Evolutionary conservation across 2,888 invertebrate species (phyloP).

Genomic region (Stegophylla sp.): DNA sequence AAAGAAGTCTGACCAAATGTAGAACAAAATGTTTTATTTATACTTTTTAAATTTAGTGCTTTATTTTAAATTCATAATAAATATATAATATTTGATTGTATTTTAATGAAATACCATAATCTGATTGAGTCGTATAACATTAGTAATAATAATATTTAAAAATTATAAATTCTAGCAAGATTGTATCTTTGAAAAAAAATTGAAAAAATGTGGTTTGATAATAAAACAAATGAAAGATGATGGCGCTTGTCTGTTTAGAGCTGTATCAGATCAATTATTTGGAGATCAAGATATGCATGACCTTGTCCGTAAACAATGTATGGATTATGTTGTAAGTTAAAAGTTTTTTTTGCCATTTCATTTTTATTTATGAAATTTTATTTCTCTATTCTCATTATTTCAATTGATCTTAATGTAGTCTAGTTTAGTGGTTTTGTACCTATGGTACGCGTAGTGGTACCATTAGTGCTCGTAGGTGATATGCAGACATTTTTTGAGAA

Average conservation of each 20-base stretch:
- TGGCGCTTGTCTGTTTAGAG: conserved; percentile 86
- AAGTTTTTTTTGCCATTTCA: background rate
- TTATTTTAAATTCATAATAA: too few relatives aligned
- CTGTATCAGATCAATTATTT: conserved; percentile 87
- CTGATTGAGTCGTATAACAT: too few relatives aligned
- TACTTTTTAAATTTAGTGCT: too few relatives aligned
- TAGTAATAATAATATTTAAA: too few relatives aligned
- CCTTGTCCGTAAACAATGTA: conserved; percentile 81
- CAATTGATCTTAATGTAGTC: background rate
- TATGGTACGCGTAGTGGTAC: too few relatives aligned
- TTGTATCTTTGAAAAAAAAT: conserved; percentile 73
- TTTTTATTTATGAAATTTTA: background rate
- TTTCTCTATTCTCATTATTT: background rate
- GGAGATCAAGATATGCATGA: conserved; percentile 90
- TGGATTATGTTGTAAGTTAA: conserved; percentile 84
- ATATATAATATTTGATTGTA: too few relatives aligned
- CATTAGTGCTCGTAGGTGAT: too few relatives aligned
- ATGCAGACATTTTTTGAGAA: too few relatives aligned
- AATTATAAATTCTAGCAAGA: conserved; percentile 68
- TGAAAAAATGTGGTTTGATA: conserved; percentile 77
- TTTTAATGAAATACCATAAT: too few relatives aligned
- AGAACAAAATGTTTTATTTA: too few relatives aligned
- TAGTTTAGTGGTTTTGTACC: too few relatives aligned
- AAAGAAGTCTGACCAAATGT: too few relatives aligned
- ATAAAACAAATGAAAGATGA: conserved; percentile 86